These are phyloP conservation scores for Sminthopsis crassicaudata DNA, from an alignment of 2,113 vertebrate species.

Conservation along the genomic window DNA sequence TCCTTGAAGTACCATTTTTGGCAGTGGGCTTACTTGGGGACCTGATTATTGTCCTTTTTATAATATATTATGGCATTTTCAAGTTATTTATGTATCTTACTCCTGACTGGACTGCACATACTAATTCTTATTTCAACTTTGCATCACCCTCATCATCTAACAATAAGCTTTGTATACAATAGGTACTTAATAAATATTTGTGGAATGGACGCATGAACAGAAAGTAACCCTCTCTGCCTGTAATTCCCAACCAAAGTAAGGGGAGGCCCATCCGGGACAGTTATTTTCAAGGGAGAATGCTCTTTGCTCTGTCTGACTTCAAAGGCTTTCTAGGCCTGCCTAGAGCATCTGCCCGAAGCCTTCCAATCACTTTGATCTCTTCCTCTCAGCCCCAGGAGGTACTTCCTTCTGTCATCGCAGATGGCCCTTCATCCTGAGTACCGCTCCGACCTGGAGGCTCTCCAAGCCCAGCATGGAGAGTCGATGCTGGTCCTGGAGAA, in stretches of 20 bases:
- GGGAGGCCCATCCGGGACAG: not conserved
- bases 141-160: not conserved
- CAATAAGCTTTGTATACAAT: not conserved
- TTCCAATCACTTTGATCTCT: slow-evolving; percentile 41
- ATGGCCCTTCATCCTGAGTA: slow-evolving; percentile 94
- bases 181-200: not conserved
- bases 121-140: not conserved
- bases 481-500: slow-evolving; percentile 93
- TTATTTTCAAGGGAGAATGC: not conserved
- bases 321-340: not conserved
- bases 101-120: not conserved
- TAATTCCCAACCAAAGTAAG: not conserved
- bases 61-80: not conserved
- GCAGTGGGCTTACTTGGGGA: not conserved
- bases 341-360: not conserved
- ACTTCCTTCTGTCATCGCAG: slow-evolving; percentile 95
- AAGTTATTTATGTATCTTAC: not conserved
- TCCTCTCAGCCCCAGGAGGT: slow-evolving; percentile 87
- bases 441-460: slow-evolving; percentile 90
- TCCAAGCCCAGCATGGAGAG: slow-evolving; percentile 93
- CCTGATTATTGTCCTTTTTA: not conserved
- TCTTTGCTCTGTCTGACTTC: rapidly evolving
- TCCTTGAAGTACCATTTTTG: not conserved
- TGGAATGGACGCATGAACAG: not conserved
- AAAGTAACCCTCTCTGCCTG: not conserved